Percentiles rank a stretch among this genome's conserved stretches.
Conservation (phyloP, 92 coral and sea anemone genomes). For the Palythoa caribaeorum region DNA sequence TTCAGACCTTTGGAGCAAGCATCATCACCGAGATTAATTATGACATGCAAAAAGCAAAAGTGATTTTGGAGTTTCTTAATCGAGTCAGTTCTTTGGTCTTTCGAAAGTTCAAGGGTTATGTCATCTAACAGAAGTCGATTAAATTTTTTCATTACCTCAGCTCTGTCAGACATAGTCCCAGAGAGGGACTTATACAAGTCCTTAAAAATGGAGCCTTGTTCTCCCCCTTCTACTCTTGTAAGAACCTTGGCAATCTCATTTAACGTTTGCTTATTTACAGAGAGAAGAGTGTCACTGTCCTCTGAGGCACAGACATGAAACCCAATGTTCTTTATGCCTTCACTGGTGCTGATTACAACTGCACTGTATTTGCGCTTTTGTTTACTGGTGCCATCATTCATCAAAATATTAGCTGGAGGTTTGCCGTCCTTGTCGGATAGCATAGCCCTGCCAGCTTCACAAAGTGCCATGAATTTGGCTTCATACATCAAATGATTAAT, state of each 20-base stretch:
- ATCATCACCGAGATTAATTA: background rate
- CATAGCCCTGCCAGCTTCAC: conserved; percentile 32
- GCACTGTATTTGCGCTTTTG: conserved; percentile 14
- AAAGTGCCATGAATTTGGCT: conserved; percentile 2
- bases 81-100: background rate
- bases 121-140: background rate
- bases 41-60: conserved; percentile 1
- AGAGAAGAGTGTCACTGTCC: background rate
- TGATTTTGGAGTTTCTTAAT: background rate
- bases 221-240: conserved; percentile 1
- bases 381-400: conserved; percentile 16
- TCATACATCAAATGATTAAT: conserved; percentile 19
- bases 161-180: conserved; percentile 29
- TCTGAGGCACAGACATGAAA: conserved; percentile 5
- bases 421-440: conserved; percentile 19
- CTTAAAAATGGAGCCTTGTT: background rate
- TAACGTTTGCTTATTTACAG: conserved; percentile 15
- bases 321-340: background rate
- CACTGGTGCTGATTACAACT: too few species aligned
- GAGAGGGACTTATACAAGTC: too few species aligned
- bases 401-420: conserved; percentile 1
- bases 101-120: background rate
- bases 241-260: conserved; percentile 7
- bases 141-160: conserved; percentile 28
- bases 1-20: background rate